These are phyloP conservation scores for Onychostruthus taczanowskii DNA, from an alignment of 2,113 vertebrate species.

Conservation along the genomic window DNA sequence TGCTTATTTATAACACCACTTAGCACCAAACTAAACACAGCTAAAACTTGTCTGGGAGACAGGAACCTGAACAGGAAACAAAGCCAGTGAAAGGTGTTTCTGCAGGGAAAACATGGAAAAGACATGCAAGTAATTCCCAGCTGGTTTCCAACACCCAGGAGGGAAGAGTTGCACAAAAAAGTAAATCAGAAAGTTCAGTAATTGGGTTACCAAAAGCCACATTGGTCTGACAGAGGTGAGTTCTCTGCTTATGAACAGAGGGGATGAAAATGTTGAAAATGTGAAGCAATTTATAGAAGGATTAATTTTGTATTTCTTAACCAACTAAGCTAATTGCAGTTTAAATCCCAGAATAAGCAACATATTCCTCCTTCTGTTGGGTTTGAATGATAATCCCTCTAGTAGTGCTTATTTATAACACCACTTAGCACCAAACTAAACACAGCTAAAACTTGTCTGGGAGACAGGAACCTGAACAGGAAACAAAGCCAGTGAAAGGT, in stretches of 20 bases:
- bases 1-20: neutral
- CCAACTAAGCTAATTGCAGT: neutral
- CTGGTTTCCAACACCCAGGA: neutral
- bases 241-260: neutral
- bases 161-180: neutral
- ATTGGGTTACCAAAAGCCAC: neutral
- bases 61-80: neutral
- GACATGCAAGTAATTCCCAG: neutral
- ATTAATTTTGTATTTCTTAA: neutral
- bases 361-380: fast-evolving
- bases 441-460: neutral
- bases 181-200: neutral
- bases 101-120: neutral
- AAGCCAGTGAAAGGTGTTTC: neutral
- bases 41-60: neutral
- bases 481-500: neutral
- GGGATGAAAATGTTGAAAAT: neutral
- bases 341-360: neutral
- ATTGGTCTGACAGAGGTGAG: neutral
- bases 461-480: neutral
- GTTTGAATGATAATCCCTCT: neutral
- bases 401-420: neutral
- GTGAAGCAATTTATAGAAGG: neutral
- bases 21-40: neutral
- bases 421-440: neutral